Evolutionary conservation across 2,797 vertebrate species (phyloP), one percentile per base, ranked within the genome.

Genomic region (Hozukius guyotensis): DNA sequence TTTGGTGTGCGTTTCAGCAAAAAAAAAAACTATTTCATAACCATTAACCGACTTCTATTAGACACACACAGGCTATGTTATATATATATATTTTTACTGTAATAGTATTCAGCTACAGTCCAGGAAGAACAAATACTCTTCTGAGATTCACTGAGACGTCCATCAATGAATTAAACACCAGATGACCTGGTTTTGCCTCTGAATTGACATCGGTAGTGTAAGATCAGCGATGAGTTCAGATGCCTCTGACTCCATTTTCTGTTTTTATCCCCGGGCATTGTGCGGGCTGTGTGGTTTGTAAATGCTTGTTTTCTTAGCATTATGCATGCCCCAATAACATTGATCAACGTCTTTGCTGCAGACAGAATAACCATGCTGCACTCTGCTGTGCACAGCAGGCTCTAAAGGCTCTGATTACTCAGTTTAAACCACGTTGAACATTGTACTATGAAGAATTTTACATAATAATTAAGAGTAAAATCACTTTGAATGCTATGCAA

Each of bases 291-390:
- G 70, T 46, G 80, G 42, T 70, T 70, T 63, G 62, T 87, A 89
- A 93, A 90, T 83, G 86, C 65, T 84, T 92, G 93, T 94, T 94
- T 92, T 90, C 52, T 93, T 93, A 84, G 73, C 71, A 68, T 94
- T 93, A 93, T 60, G 7, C 80, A 90, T 20, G 91, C 90, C 60
- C 92, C 88, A 92, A 65, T 91, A 89, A 92, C 69, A 77, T 7
- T 22, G 77, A 81, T 81, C 77, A 64, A 31, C 7, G 22, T 20
- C 52, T 62, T 29, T 22, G n/a, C 25, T 53, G 38, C 60, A 31
- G 71, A 56, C 49, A 22, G 55, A 69, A 60, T 13, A 71, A 38
- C 64, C 77, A 65, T 20, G 72, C 25, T 46, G 72, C 18, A 27
- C 16, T 3, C 1, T 22, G 13, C 55, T 75, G 5, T 29, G 32